A percentile compares a stretch with the other conserved stretches of the same genome.
Evolutionary conservation across 2,888 invertebrate genomes (phyloP).

Genomic region (Ochropleura plecta): DNA sequence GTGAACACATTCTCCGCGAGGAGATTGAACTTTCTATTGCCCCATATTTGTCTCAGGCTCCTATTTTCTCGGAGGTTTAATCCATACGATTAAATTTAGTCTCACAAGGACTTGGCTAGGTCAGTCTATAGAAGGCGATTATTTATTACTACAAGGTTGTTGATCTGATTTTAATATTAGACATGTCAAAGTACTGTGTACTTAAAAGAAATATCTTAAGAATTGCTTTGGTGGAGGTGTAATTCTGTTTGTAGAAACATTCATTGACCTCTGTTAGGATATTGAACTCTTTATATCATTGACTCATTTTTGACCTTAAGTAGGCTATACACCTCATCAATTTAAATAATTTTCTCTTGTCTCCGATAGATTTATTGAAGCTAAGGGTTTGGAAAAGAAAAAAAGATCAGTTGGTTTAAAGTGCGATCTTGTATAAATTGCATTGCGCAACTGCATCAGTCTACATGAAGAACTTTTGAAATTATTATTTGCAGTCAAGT

Average conservation of each 20-base stretch:
- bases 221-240: not conserved
- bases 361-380: not conserved
- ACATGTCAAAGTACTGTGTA: constrained; percentile 4
- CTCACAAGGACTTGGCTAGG: constrained; percentile 31
- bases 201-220: not conserved
- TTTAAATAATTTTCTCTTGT: not conserved
- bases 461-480: not conserved
- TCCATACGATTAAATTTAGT: constrained; percentile 47
- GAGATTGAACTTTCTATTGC: constrained; percentile 61
- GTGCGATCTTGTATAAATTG: too few relatives aligned
- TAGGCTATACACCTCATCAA: not conserved
- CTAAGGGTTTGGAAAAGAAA: not conserved
- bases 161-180: constrained; percentile 27
- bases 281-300: constrained; percentile 4
- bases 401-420: too few relatives aligned
- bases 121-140: constrained; percentile 3
- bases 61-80: constrained; percentile 46
- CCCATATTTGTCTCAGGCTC: constrained; percentile 59
- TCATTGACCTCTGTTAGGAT: not conserved
- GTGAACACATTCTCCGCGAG: constrained; percentile 37
- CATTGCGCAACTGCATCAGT: not conserved
- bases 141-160: constrained; percentile 22
- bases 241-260: not conserved
- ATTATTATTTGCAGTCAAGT: not conserved
- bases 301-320: constrained; percentile 1